Evolutionary conservation across 2,797 vertebrate species (phyloP).

Genomic region (Bradypus variegatus): DNA sequence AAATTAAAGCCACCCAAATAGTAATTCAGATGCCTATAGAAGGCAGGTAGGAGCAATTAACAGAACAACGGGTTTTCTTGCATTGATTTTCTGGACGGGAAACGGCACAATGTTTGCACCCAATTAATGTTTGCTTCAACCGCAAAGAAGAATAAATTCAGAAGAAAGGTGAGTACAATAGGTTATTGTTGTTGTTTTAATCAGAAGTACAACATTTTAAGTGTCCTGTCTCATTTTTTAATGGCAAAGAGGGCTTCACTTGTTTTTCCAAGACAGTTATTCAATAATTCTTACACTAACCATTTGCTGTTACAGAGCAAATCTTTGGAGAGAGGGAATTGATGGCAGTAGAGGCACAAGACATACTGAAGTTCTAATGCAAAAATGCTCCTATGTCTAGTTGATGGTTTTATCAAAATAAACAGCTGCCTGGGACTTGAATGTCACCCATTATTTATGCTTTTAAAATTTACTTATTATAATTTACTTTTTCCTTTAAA

Average conservation of each 20-base stretch:
- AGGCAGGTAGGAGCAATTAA: background rate
- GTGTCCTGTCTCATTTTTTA: slow-evolving; percentile 37
- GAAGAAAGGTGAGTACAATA: background rate
- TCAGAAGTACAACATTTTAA: background rate
- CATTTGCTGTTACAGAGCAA: slow-evolving; percentile 56
- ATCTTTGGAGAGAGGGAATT: slow-evolving; percentile 53
- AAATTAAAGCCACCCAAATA: slow-evolving; percentile 18
- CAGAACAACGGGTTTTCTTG: background rate
- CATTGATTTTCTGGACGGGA: slow-evolving; percentile 42
- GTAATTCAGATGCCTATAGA: background rate
- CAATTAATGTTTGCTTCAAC: slow-evolving; percentile 42
- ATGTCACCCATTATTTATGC: slow-evolving; percentile 52
- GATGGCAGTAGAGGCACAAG: slow-evolving; percentile 32
- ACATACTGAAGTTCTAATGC: slow-evolving; percentile 40
- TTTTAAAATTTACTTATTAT: slow-evolving; percentile 42
- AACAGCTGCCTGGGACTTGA: slow-evolving; percentile 44
- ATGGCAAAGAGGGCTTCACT: slow-evolving; percentile 42
- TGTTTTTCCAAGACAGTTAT: slow-evolving; percentile 57
- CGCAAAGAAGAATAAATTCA: slow-evolving; percentile 22
- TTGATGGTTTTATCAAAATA: slow-evolving; percentile 50
- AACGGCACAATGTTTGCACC: slow-evolving; percentile 13
- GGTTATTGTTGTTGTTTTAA: background rate
- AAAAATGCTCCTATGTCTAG: slow-evolving; percentile 40
- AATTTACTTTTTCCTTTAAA: slow-evolving; percentile 50
- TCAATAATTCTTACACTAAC: slow-evolving; percentile 59